phyloP scores from a whole-genome alignment of 2,113 vertebrate genomes.

The Edolisoma coerulescens region DNA sequence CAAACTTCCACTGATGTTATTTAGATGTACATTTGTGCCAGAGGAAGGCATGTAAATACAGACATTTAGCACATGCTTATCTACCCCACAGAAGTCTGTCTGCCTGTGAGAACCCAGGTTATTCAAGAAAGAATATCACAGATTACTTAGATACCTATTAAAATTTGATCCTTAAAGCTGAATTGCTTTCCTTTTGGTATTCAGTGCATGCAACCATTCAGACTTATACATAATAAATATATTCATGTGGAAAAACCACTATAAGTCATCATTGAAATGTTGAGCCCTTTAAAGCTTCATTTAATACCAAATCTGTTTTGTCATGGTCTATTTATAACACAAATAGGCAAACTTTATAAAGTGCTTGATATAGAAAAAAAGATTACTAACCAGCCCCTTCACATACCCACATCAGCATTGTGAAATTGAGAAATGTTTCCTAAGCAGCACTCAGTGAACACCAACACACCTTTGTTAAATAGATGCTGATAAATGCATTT shows the following conservation, averaged over 20 bases:
- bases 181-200: background rate
- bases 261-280: background rate
- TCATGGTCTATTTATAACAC: background rate
- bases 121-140: background rate
- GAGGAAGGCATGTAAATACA: background rate
- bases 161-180: background rate
- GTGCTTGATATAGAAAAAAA: background rate
- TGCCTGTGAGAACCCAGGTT: background rate
- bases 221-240: background rate
- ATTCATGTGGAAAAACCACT: background rate
- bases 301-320: background rate
- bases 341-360: background rate
- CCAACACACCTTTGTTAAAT: background rate
- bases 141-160: background rate
- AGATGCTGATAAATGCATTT: background rate
- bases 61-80: background rate
- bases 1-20: background rate
- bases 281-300: background rate
- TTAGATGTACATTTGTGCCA: background rate
- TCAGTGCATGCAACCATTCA: background rate
- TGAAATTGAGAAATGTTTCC: rapidly evolving
- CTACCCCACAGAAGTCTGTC: background rate
- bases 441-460: background rate
- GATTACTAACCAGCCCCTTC: background rate
- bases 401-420: background rate